phyloP scores from a whole-genome alignment of 2,888 invertebrate genomes.

The Melieria omissa region DNA sequence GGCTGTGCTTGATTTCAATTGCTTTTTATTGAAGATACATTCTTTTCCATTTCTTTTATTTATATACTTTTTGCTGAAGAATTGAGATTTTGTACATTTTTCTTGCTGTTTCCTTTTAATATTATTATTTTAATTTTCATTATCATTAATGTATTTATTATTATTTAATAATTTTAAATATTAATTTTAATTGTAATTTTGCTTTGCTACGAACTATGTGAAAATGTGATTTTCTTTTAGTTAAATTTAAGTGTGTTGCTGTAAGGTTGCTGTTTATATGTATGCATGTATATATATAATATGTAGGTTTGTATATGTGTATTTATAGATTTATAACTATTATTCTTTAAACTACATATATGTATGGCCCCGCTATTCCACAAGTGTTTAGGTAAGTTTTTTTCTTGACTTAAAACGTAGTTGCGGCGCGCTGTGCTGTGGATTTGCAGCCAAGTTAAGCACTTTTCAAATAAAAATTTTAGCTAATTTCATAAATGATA shows the following conservation, averaged over 20 bases:
- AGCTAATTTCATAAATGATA: neutral
- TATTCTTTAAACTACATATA: conserved; percentile 22
- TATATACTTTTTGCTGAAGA: conserved; percentile 17
- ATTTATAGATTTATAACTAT: conserved; percentile 1
- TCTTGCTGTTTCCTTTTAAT: conserved; percentile 19
- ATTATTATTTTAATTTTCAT: neutral
- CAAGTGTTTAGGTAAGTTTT: conserved; percentile 55
- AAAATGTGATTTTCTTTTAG: too few species aligned
- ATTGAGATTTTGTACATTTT: conserved; percentile 29
- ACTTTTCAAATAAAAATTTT: neutral
- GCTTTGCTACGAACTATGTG: neutral
- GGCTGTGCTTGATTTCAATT: conserved; percentile 10
- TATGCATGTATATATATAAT: conserved; percentile 1
- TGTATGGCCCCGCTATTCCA: conserved; percentile 68
- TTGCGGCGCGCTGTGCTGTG: neutral
- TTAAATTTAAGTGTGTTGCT: too few species aligned
- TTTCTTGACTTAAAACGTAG: conserved; percentile 27
- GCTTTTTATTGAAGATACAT: conserved; percentile 30
- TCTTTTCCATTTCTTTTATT: neutral
- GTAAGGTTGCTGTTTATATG: too few species aligned
- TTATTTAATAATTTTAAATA: conserved; percentile 17
- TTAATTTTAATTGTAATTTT: neutral
- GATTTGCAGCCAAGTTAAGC: neutral
- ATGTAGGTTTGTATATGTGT: conserved; percentile 25
- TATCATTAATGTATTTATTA: conserved; percentile 1